A percentile compares a stretch with the other conserved stretches of the same genome.
Evolutionary conservation across 2,113 vertebrate species (phyloP).

Genomic region (Brachypodius melanocephalos): DNA sequence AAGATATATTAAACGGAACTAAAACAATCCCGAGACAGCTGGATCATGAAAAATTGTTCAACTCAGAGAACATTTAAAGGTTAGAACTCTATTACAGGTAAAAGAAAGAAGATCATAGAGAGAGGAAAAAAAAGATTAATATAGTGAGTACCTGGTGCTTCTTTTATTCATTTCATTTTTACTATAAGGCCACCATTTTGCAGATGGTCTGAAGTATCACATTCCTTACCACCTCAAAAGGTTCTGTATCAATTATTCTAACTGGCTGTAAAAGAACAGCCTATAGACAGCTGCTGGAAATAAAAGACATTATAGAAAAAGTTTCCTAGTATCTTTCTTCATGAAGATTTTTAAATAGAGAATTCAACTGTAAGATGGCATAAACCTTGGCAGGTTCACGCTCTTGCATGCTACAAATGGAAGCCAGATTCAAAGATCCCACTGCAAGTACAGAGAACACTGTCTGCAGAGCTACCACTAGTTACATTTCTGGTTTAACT

Average conservation of each 20-base stretch:
- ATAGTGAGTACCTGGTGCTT: constrained; percentile 53
- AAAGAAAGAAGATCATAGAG: constrained; percentile 40
- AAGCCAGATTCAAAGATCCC: not conserved
- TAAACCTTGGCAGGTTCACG: not conserved
- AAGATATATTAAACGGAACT: constrained; percentile 71
- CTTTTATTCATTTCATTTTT: constrained; percentile 65
- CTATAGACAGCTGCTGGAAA: constrained; percentile 68
- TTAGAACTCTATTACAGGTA: constrained; percentile 84
- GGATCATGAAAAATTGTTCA: constrained; percentile 87
- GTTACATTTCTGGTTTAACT: not conserved
- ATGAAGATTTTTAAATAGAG: not conserved
- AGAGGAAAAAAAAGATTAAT: constrained; percentile 65
- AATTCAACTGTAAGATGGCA: not conserved
- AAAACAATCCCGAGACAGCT: constrained; percentile 71
- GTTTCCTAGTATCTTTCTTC: not conserved
- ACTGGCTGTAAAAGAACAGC: constrained; percentile 56
- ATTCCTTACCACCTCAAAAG: constrained; percentile 66
- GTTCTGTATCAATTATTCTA: constrained; percentile 62
- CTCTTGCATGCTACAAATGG: not conserved
- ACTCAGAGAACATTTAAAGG: constrained; percentile 85
- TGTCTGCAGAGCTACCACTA: not conserved
- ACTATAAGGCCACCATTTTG: constrained; percentile 69
- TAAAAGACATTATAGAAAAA: constrained; percentile 35
- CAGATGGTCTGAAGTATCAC: constrained; percentile 75
- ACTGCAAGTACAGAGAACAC: not conserved